These are phyloP conservation scores for Acrobasis consociella DNA, from an alignment of 2,888 invertebrate genomes.

Conservation along the genomic window DNA sequence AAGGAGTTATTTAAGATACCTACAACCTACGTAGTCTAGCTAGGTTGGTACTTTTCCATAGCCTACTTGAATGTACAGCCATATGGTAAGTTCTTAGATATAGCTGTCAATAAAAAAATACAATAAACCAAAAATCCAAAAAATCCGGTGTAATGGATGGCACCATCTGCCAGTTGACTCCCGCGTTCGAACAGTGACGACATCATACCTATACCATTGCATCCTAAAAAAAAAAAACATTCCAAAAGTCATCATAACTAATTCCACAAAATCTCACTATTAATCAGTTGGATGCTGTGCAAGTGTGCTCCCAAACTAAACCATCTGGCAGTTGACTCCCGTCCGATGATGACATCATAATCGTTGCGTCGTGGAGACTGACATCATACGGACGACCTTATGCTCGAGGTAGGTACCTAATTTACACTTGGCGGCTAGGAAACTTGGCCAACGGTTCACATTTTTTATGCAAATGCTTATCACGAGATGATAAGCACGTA, in stretches of 20 bases:
- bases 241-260: too few species aligned
- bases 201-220: too few species aligned
- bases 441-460: background rate
- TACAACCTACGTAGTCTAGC: too few species aligned
- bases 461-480: too few species aligned
- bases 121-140: background rate
- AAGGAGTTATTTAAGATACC: too few species aligned
- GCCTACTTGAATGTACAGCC: background rate
- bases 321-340: background rate
- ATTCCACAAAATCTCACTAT: too few species aligned
- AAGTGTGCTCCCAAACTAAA: background rate
- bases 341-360: constrained; percentile 4
- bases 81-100: background rate
- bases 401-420: background rate
- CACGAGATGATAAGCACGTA: too few species aligned
- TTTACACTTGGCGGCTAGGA: background rate
- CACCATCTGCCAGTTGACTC: too few species aligned
- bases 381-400: constrained; percentile 27
- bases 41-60: background rate
- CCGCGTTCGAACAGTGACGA: too few species aligned
- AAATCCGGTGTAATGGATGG: background rate
- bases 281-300: background rate
- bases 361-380: constrained; percentile 6
- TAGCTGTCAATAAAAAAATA: background rate
- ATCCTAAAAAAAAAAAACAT: too few species aligned